phyloP scores from a whole-genome alignment of 2,797 vertebrate genomes.

The Sibirionetta formosa region DNA sequence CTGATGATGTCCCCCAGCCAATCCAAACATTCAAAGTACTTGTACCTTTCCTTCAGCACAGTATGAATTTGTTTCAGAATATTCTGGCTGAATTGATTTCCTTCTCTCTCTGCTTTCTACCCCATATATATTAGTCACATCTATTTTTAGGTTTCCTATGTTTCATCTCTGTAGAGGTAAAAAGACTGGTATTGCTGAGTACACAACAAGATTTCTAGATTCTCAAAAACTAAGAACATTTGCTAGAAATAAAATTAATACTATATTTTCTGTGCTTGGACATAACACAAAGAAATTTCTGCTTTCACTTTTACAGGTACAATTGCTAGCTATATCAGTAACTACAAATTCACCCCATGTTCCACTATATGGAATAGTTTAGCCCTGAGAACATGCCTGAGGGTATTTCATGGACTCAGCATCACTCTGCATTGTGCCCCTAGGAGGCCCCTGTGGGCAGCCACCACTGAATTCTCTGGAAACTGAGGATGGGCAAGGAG shows the following conservation, averaged over 20 bases:
- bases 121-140: background rate
- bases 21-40: background rate
- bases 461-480: background rate
- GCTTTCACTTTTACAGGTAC: background rate
- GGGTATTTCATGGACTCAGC: background rate
- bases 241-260: background rate
- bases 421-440: background rate
- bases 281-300: background rate
- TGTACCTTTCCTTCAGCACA: background rate
- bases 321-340: background rate
- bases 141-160: background rate
- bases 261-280: background rate
- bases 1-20: background rate
- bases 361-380: background rate
- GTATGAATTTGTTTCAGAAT: background rate
- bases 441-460: background rate
- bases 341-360: background rate
- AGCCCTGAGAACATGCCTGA: rapidly evolving
- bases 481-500: background rate
- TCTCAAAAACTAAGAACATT: background rate
- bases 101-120: background rate
- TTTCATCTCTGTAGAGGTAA: background rate
- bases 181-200: background rate
- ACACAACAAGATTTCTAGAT: background rate
- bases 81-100: background rate